These are phyloP conservation scores for Platycheirus rosarum DNA, from an alignment of 2,888 invertebrate species.

Conservation along the genomic window DNA sequence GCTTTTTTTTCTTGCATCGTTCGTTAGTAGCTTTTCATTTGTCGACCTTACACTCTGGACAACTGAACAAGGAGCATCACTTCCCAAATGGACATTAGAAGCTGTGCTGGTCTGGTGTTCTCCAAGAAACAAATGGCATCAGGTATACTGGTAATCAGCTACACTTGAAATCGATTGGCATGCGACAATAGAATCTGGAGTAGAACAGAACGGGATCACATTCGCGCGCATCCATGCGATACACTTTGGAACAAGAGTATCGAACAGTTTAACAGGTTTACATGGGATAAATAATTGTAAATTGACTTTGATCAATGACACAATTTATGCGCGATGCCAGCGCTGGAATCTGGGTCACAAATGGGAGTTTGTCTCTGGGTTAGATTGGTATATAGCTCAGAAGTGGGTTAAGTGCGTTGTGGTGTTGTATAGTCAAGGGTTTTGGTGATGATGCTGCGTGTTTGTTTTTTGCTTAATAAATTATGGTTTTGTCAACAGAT, in stretches of 20 bases:
- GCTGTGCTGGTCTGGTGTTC: not conserved
- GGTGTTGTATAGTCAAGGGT: slow-evolving; percentile 38
- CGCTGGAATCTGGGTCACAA: slow-evolving; percentile 54
- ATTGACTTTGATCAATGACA: slow-evolving; percentile 55
- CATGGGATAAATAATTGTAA: slow-evolving; percentile 39
- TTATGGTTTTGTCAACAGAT: slow-evolving; percentile 32
- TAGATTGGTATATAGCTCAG: not conserved
- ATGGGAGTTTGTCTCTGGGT: slow-evolving; percentile 12
- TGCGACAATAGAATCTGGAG: slow-evolving; percentile 71
- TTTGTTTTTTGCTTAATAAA: slow-evolving; percentile 40
- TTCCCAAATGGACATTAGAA: slow-evolving; percentile 53
- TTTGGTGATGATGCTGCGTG: slow-evolving; percentile 10
- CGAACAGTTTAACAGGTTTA: slow-evolving; percentile 62
- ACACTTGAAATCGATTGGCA: slow-evolving; percentile 60
- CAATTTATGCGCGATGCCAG: slow-evolving; percentile 16
- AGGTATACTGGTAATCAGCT: slow-evolving; percentile 31
- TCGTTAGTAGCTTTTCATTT: not conserved
- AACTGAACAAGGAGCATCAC: slow-evolving; percentile 5
- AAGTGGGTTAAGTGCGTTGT: slow-evolving; percentile 25
- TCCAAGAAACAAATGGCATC: not conserved
- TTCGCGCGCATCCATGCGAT: slow-evolving; percentile 15
- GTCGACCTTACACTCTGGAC: slow-evolving; percentile 6
- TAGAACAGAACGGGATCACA: slow-evolving; percentile 66
- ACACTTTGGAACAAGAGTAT: slow-evolving; percentile 46
- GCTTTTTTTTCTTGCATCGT: slow-evolving; percentile 28